These are phyloP conservation scores for Grammomys surdaster DNA, from an alignment of 2,113 vertebrate genomes.

Conservation along the genomic window DNA sequence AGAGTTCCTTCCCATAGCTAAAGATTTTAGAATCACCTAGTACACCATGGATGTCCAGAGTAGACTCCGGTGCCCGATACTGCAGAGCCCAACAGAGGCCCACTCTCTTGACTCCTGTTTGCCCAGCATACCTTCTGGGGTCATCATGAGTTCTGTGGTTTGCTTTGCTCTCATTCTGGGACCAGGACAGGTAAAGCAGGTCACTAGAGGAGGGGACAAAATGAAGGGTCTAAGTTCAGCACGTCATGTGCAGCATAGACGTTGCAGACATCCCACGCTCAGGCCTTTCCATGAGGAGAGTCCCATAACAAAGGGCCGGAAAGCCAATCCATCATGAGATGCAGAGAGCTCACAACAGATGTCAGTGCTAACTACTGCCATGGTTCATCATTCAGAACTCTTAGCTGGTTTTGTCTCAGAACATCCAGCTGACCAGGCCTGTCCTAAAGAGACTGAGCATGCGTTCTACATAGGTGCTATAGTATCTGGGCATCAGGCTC, in stretches of 20 bases:
- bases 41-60: fast-evolving
- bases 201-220: neutral
- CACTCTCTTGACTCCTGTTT: fast-evolving
- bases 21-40: neutral
- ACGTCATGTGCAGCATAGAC: fast-evolving
- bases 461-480: fast-evolving
- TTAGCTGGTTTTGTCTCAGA: too few species aligned
- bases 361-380: fast-evolving
- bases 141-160: fast-evolving
- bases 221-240: neutral
- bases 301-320: fast-evolving
- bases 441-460: fast-evolving
- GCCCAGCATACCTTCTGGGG: fast-evolving
- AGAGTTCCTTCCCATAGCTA: fast-evolving
- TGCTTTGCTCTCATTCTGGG: neutral
- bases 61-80: fast-evolving
- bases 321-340: fast-evolving
- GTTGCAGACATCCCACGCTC: too few species aligned
- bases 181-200: neutral
- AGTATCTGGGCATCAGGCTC: neutral
- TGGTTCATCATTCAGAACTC: fast-evolving
- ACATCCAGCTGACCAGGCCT: fast-evolving
- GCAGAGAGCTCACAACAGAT: fast-evolving
- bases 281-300: fast-evolving
- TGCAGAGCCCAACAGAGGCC: neutral